Evolutionary conservation across 2,113 vertebrate species (phyloP).

Genomic region (Podarcis muralis): DNA sequence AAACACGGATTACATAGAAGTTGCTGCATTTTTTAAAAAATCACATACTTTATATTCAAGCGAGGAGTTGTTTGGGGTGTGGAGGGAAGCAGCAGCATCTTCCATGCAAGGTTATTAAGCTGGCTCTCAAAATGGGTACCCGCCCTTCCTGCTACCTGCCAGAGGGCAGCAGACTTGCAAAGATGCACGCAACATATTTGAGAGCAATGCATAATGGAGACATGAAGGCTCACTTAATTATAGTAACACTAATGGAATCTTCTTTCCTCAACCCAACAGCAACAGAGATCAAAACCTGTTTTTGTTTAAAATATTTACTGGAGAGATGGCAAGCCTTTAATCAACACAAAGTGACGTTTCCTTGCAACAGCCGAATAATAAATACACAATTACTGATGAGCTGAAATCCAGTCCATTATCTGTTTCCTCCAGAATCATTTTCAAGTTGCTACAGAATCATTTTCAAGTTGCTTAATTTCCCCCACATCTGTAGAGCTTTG

Average conservation of each 20-base stretch:
- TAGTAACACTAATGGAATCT: conserved; percentile 62
- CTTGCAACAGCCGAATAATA: conserved; percentile 62
- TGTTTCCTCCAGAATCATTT: conserved; percentile 65
- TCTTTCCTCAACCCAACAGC: conserved; percentile 61
- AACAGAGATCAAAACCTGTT: conserved; percentile 71
- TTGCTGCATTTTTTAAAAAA: background rate
- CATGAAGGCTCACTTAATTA: conserved; percentile 58
- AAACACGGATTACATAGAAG: background rate
- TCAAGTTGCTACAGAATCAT: conserved; percentile 33
- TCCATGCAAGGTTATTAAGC: background rate
- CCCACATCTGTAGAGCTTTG: background rate
- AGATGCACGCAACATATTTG: conserved; percentile 40
- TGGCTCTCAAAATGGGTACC: conserved; percentile 22
- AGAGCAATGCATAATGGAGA: conserved; percentile 54
- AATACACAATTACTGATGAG: conserved; percentile 66
- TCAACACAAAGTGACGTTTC: conserved; percentile 64
- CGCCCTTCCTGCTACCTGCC: background rate
- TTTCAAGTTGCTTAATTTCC: conserved; percentile 56
- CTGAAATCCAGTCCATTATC: conserved; percentile 70
- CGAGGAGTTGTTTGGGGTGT: background rate
- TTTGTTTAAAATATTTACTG: conserved; percentile 72
- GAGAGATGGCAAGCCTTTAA: conserved; percentile 62
- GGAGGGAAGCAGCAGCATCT: background rate
- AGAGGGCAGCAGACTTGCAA: conserved; percentile 13
- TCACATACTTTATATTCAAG: background rate